These are phyloP conservation scores for Forbesichthys agassizii DNA, from an alignment of 2,113 vertebrate species.

Conservation along the genomic window DNA sequence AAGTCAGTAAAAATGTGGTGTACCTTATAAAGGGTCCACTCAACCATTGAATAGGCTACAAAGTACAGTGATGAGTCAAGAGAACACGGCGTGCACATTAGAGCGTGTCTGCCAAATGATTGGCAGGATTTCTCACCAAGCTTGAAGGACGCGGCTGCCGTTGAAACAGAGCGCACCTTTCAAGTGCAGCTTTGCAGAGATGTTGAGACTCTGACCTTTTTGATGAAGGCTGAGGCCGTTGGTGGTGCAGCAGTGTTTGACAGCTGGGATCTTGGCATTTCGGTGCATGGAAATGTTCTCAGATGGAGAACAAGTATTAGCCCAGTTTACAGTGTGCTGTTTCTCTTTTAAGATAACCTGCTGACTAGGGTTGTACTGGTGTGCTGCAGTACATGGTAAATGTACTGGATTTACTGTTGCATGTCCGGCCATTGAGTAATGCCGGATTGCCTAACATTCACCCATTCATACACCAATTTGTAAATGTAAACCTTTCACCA, in stretches of 20 bases:
- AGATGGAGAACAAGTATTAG: neutral
- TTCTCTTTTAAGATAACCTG: neutral
- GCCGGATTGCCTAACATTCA: too few species aligned
- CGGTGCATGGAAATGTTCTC: neutral
- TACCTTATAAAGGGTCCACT: too few species aligned
- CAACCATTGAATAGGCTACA: too few species aligned
- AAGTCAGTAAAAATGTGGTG: too few species aligned
- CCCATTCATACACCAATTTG: too few species aligned
- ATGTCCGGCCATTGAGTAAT: too few species aligned
- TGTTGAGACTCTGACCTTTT: conserved; percentile 54
- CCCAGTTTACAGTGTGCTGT: neutral
- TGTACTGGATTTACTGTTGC: too few species aligned
- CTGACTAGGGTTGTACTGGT: too few species aligned
- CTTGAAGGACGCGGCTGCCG: conserved; percentile 1
- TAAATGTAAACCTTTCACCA: too few species aligned
- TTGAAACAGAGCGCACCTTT: conserved; percentile 39
- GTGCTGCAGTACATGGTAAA: too few species aligned
- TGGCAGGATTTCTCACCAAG: neutral
- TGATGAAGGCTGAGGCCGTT: conserved; percentile 20
- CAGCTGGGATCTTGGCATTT: neutral
- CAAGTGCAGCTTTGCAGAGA: conserved; percentile 4
- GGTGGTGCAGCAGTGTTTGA: neutral
- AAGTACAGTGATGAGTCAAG: too few species aligned
- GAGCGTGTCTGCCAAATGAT: neutral
- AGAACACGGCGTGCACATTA: too few species aligned